A percentile compares a stretch with the other conserved stretches of the same genome.
These are phyloP conservation scores for Aphelenchoides besseyi DNA, from an alignment of 1,140 invertebrate species.

Conservation along the genomic window DNA sequence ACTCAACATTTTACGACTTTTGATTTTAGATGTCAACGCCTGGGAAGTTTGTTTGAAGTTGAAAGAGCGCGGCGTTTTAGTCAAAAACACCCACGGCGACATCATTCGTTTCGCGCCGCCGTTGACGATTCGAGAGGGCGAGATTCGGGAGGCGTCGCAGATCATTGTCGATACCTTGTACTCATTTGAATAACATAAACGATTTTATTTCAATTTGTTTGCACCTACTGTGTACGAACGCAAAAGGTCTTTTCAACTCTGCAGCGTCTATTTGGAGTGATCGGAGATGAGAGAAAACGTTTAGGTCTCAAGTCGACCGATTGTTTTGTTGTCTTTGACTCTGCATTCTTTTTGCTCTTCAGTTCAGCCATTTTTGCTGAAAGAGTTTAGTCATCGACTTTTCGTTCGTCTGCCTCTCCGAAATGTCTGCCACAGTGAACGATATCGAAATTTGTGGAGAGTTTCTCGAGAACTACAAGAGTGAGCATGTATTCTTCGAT, in stretches of 20 bases:
- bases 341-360: not conserved
- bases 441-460: too few species aligned
- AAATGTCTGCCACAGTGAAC: too few species aligned
- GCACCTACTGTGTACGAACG: not conserved
- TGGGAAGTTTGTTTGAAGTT: conserved; percentile 85
- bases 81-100: conserved; percentile 91
- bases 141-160: conserved; percentile 75
- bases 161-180: conserved; percentile 71
- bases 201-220: not conserved
- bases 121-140: conserved; percentile 77
- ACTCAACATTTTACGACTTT: not conserved
- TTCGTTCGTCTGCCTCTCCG: too few species aligned
- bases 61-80: conserved; percentile 81
- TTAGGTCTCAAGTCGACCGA: not conserved
- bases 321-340: not conserved
- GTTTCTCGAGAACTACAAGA: too few species aligned
- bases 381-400: too few species aligned
- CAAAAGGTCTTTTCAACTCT: not conserved
- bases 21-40: conserved; percentile 72
- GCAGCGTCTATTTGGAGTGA: not conserved
- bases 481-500: too few species aligned
- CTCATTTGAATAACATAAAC: not conserved
- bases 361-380: not conserved
- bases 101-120: conserved; percentile 92
- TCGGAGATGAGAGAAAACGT: not conserved